These are phyloP conservation scores for Caenorhabditis sp. DNA, from an alignment of 2,888 invertebrate species.

Conservation along the genomic window DNA sequence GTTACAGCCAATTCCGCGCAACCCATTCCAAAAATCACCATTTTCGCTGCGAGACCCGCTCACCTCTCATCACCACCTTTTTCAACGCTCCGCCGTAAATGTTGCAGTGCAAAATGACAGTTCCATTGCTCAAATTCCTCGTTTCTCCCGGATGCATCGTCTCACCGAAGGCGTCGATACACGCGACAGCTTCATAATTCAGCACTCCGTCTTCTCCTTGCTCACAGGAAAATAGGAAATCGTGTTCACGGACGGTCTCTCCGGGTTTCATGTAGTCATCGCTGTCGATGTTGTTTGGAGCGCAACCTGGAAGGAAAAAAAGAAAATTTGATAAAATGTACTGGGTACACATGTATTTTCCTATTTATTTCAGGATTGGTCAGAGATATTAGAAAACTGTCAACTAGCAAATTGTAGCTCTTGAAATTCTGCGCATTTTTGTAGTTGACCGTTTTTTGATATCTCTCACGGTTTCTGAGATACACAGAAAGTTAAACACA, in stretches of 20 bases:
- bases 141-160: slow-evolving; percentile 71
- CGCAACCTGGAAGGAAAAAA: too few species aligned
- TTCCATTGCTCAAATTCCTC: slow-evolving; percentile 66
- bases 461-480: too few species aligned
- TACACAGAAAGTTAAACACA: too few species aligned
- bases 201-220: slow-evolving; percentile 74
- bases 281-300: slow-evolving; percentile 68
- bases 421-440: too few species aligned
- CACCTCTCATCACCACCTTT: slow-evolving; percentile 71
- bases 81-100: slow-evolving; percentile 70
- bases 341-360: too few species aligned
- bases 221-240: slow-evolving; percentile 71
- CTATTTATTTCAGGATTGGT: too few species aligned
- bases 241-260: slow-evolving; percentile 62
- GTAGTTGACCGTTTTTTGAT: too few species aligned
- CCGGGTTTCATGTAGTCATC: slow-evolving; percentile 64
- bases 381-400: too few species aligned
- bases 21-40: too few species aligned
- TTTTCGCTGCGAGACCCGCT: not conserved
- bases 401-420: too few species aligned
- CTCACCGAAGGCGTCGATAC: slow-evolving; percentile 68
- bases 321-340: too few species aligned
- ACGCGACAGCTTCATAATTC: slow-evolving; percentile 71
- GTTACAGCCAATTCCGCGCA: too few species aligned
- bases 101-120: slow-evolving; percentile 71